Evolutionary conservation across 2,113 vertebrate species (phyloP), one percentile per base, ranked within the genome.

Genomic region (Xiphorhynchus elegans): DNA sequence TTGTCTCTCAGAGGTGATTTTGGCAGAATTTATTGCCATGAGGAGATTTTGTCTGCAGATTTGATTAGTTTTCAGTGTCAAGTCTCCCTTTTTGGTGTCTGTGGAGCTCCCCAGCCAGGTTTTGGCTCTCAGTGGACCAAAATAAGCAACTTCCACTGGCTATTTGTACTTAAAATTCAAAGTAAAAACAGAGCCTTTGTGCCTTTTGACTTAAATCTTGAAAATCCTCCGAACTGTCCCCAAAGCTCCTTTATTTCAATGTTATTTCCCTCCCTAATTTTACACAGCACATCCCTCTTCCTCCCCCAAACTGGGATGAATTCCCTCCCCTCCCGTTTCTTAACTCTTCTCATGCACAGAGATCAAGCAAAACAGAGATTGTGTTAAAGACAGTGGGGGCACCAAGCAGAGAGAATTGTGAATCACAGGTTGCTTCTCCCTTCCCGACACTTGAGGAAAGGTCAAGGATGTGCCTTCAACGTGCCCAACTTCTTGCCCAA

Each of bases 401-500:
- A n/a, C 7, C 46, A 77, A 84, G 96, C 75, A 93, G 90, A 94
- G 93, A 62, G 16, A 90, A 42, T 17, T 1, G 55, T 96, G 95
- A 94, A 86, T 94, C 53, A 69, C 85, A 83, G 47, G 90, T 96
- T 67, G 13, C 74, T 96, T 93, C 79, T 67, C 85, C 59, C 68
- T 90, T 93, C 73, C 78, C 84, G 35, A 83, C 81, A 84, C 83
- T 50, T 93, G 26, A 83, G 64, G 72, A 93, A 88, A 96, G 90
- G 90, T 95, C 94, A 96, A 91, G 82, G 78, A 94, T 69, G 39
- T 93, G 50, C 33, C 2, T 56, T 58, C 78, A 74, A 53, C 52
- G 84, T 91, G 87, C 55, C 81, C 82, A 89, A 89, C 19, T 46
- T 59, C 84, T 97, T 95, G 94, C 91, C 87, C 94, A 97, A 94